Evolutionary conservation across 2,113 vertebrate genomes (phyloP).

Genomic region (Ceuthmochares aereus): DNA sequence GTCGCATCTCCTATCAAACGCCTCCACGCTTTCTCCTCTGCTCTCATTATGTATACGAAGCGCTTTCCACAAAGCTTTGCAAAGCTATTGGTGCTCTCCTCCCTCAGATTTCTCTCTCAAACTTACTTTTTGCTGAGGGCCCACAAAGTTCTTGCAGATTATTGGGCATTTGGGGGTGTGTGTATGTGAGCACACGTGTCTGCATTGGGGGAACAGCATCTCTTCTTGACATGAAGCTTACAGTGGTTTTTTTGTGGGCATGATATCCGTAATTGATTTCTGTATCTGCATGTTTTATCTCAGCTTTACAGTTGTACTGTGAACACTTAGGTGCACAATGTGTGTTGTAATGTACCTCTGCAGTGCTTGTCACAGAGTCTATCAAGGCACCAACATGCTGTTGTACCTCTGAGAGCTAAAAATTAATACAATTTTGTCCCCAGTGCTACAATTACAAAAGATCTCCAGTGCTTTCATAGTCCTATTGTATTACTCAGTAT

Average conservation of each 20-base stretch:
- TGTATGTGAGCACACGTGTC: rapidly evolving
- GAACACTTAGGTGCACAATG: not conserved
- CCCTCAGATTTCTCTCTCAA: not conserved
- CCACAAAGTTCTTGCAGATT: not conserved
- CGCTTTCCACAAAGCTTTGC: not conserved
- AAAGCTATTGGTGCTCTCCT: not conserved
- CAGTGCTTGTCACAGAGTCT: not conserved
- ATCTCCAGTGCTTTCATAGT: not conserved
- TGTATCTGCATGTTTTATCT: not conserved
- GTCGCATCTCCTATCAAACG: not conserved
- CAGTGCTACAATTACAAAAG: not conserved
- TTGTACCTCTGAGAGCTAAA: not conserved
- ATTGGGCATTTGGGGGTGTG: not conserved
- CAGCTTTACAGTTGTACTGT: not conserved
- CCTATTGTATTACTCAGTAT: not conserved
- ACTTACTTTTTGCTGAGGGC: not conserved
- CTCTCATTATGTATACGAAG: not conserved
- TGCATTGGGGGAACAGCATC: not conserved
- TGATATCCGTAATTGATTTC: not conserved
- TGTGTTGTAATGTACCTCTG: not conserved
- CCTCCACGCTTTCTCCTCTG: not conserved
- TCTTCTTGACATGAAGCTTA: not conserved
- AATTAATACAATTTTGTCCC: not conserved
- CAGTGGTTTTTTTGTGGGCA: not conserved
- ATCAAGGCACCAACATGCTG: not conserved